Percentiles rank a stretch among this genome's conserved stretches.
Evolutionary conservation across 2,797 vertebrate species (phyloP).

Genomic region (Macropus fuliginosus): DNA sequence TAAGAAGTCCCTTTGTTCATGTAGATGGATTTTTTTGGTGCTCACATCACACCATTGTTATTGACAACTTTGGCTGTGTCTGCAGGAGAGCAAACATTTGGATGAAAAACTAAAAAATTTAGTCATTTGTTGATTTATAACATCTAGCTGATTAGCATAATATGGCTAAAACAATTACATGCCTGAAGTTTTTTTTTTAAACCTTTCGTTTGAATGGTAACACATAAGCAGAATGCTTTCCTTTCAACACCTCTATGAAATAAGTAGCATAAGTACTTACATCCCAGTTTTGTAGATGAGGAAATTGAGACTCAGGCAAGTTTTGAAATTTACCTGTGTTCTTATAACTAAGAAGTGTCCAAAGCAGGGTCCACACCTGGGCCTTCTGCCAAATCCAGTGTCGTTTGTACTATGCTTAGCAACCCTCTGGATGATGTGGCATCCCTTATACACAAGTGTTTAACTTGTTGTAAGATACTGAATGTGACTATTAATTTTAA

Average conservation of each 20-base stretch:
- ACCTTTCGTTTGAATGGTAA: background rate
- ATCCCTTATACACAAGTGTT: constrained; percentile 15
- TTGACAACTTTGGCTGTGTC: constrained; percentile 27
- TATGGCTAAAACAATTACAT: constrained; percentile 54
- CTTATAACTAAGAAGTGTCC: background rate
- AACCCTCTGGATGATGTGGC: constrained; percentile 46
- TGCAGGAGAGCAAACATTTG: constrained; percentile 41
- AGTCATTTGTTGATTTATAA: constrained; percentile 50
- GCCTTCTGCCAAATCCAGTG: background rate
- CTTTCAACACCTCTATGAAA: background rate
- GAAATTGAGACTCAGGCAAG: background rate
- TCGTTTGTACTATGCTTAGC: background rate
- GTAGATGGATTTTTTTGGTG: constrained; percentile 35
- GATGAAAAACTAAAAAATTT: constrained; percentile 49
- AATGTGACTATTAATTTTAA: constrained; percentile 18
- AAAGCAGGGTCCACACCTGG: background rate
- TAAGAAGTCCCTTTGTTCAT: constrained; percentile 46
- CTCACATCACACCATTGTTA: background rate
- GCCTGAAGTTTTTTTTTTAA: constrained; percentile 7
- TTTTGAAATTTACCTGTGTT: background rate
- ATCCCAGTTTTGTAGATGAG: background rate
- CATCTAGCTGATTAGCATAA: constrained; percentile 28
- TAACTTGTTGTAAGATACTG: constrained; percentile 4
- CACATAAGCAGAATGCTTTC: background rate
- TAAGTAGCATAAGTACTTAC: background rate